Evolutionary conservation across 2,797 vertebrate species (phyloP).

Genomic region (Poeciliopsis infans): DNA sequence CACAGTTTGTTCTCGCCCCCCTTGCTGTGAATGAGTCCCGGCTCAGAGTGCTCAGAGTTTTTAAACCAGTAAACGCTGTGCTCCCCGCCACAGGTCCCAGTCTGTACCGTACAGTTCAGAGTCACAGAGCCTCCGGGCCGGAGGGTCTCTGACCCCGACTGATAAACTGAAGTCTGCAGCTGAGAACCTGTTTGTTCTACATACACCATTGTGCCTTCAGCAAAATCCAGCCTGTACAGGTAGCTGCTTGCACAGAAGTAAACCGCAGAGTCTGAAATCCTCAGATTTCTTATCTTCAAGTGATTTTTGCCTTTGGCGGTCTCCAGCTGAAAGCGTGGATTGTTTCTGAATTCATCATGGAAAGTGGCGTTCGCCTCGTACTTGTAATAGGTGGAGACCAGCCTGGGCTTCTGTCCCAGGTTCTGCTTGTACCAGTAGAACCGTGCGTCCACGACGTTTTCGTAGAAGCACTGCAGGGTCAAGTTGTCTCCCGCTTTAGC

Average conservation of each 20-base stretch:
- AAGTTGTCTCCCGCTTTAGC: slow-evolving; percentile 25
- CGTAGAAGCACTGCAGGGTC: slow-evolving; percentile 41
- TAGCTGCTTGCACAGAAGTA: slow-evolving; percentile 41
- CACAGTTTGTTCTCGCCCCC: not conserved
- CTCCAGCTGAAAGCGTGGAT: not conserved
- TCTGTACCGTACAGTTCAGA: not conserved
- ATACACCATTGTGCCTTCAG: not conserved
- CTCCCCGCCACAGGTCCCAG: not conserved
- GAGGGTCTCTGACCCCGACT: not conserved
- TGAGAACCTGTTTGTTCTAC: not conserved
- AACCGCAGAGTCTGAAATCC: slow-evolving; percentile 35
- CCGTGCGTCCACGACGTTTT: not conserved
- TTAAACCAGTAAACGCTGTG: slow-evolving; percentile 4
- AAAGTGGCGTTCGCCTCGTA: not conserved
- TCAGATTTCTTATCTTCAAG: slow-evolving; percentile 18
- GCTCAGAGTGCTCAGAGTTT: not conserved
- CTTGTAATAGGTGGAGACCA: slow-evolving; percentile 30
- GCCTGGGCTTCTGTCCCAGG: slow-evolving; percentile 32
- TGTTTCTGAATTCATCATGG: not conserved
- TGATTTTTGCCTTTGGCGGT: not conserved
- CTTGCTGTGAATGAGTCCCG: not conserved
- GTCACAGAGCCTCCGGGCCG: not conserved
- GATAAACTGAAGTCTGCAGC: not conserved
- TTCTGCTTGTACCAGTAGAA: slow-evolving; percentile 44
- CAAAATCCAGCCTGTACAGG: not conserved